Percentiles rank a stretch among this genome's conserved stretches.
Conservation (phyloP, 2,797 vertebrate species). For the Pangasius mekongensis region DNA sequence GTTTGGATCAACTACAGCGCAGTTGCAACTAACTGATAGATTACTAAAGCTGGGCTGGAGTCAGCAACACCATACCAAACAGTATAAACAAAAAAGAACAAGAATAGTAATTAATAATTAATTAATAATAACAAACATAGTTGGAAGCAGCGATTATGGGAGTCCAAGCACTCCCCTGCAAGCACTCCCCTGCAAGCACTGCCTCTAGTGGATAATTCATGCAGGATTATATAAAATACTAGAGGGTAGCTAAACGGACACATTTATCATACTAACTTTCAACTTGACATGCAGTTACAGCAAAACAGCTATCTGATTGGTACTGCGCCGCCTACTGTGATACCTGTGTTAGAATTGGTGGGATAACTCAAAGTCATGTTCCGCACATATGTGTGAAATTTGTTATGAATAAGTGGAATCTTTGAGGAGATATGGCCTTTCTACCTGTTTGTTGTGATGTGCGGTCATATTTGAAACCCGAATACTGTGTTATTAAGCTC, state of each 20-base stretch:
- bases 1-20: neutral
- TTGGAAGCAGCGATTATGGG: neutral
- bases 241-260: neutral
- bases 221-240: neutral
- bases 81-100: neutral
- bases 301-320: neutral
- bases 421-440: neutral
- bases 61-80: neutral
- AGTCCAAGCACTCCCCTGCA: neutral
- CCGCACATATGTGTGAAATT: neutral
- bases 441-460: neutral
- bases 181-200: no score
- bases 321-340: neutral
- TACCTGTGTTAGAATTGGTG: neutral
- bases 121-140: neutral
- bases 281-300: neutral
- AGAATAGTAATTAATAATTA: neutral
- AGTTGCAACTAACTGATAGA: neutral
- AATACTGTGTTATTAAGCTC: neutral
- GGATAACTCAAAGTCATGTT: neutral
- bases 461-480: neutral
- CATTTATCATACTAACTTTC: neutral
- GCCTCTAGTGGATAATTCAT: neutral
- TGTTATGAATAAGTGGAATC: neutral
- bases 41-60: neutral